These are phyloP conservation scores for Fragum sueziense DNA, from an alignment of 2,888 invertebrate species.

Conservation along the genomic window DNA sequence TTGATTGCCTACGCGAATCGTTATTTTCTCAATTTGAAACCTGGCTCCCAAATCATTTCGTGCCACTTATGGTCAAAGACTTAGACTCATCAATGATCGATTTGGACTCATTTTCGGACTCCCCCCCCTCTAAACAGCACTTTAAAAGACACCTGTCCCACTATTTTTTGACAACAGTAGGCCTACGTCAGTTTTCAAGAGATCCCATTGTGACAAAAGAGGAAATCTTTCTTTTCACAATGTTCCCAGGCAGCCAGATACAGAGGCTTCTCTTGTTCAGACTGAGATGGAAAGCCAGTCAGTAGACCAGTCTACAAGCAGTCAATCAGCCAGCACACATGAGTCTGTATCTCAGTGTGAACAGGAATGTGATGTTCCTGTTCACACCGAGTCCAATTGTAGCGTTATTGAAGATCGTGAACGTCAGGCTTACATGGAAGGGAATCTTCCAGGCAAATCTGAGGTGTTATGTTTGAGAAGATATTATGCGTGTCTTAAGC, in stretches of 20 bases:
- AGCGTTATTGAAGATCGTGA: background rate
- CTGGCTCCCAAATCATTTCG: conserved; percentile 7
- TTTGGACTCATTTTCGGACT: too few relatives aligned
- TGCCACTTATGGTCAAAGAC: background rate
- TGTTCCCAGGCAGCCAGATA: background rate
- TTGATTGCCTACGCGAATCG: too few relatives aligned
- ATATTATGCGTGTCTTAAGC: conserved; percentile 1
- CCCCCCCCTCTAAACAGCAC: conserved; percentile 13
- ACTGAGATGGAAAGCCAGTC: background rate
- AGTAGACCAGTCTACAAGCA: background rate
- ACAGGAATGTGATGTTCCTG: too few relatives aligned
- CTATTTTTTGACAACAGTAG: background rate
- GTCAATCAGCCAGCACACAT: background rate
- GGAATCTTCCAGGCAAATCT: background rate
- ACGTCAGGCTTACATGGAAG: background rate
- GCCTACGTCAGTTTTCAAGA: background rate
- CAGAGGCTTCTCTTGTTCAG: background rate
- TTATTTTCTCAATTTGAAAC: background rate
- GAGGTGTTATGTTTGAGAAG: background rate
- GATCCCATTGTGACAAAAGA: too few relatives aligned
- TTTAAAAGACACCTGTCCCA: background rate
- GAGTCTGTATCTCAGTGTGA: too few relatives aligned
- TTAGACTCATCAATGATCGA: background rate
- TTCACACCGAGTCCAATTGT: background rate
- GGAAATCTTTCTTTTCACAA: background rate